These are phyloP conservation scores for Todiramphus saurophagus DNA, from an alignment of 2,113 vertebrate species.

Conservation along the genomic window DNA sequence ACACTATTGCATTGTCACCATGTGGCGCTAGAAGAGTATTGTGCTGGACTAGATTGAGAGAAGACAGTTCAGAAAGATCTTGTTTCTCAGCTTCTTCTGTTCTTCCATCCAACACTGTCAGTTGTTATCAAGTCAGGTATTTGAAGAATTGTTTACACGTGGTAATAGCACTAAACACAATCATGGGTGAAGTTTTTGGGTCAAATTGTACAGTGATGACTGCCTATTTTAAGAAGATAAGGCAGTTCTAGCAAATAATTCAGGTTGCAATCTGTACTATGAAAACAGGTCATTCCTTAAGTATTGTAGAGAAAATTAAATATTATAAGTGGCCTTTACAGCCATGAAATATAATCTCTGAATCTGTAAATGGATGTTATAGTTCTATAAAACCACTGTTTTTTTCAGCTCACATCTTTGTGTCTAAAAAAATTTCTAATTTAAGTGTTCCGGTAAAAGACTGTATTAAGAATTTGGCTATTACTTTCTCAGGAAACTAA, in stretches of 20 bases:
- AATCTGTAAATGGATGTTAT: not conserved
- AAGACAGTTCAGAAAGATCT: not conserved
- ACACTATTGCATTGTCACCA: not conserved
- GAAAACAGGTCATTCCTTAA: not conserved
- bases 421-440: not conserved
- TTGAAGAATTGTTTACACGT: not conserved
- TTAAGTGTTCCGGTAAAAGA: not conserved
- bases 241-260: not conserved
- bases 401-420: not conserved
- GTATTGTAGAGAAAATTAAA: not conserved
- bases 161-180: not conserved
- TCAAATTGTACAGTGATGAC: not conserved
- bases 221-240: not conserved
- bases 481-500: not conserved
- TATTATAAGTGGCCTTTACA: not conserved
- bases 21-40: not conserved
- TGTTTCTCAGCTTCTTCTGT: not conserved
- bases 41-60: not conserved
- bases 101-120: not conserved
- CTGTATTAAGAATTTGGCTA: not conserved
- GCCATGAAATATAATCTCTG: not conserved
- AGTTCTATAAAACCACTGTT: not conserved
- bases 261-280: not conserved
- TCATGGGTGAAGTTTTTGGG: not conserved
- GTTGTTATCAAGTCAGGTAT: not conserved